Percentiles rank a stretch among this genome's conserved stretches.
These are phyloP conservation scores for Mormyrus hasselquistii DNA, from an alignment of 2,797 vertebrate genomes.

Conservation along the genomic window DNA sequence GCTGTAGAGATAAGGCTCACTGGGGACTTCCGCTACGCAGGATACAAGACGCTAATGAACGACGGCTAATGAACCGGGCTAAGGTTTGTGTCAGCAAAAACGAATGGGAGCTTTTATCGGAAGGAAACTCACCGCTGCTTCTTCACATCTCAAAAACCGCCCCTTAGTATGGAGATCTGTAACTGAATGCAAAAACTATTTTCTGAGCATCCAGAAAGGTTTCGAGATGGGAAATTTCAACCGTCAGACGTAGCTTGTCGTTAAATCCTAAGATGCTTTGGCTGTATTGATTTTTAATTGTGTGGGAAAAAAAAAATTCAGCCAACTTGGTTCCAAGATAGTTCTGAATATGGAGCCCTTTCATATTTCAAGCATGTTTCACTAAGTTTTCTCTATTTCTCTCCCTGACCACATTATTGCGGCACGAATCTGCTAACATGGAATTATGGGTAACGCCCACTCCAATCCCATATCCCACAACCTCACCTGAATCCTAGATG, in stretches of 20 bases:
- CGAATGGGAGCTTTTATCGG: neutral
- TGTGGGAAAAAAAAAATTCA: neutral
- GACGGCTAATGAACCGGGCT: neutral
- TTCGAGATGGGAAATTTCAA: neutral
- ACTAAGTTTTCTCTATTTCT: neutral
- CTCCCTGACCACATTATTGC: neutral
- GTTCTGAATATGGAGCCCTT: neutral
- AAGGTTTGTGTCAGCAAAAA: neutral
- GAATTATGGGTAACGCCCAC: neutral
- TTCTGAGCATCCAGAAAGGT: neutral
- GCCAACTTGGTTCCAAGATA: neutral
- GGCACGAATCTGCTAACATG: neutral
- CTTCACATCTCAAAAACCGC: neutral
- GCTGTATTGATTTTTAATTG: neutral
- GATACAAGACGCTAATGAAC: neutral
- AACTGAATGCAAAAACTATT: neutral
- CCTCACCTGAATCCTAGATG: neutral
- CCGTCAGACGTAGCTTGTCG: neutral
- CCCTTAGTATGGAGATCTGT: neutral
- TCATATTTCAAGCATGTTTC: neutral
- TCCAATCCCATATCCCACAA: neutral
- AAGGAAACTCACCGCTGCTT: neutral
- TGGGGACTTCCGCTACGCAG: neutral
- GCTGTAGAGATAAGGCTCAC: neutral
- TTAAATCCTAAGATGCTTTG: neutral